Conservation (phyloP, 2,888 invertebrate species). For the Slavum lentiscoides region DNA sequence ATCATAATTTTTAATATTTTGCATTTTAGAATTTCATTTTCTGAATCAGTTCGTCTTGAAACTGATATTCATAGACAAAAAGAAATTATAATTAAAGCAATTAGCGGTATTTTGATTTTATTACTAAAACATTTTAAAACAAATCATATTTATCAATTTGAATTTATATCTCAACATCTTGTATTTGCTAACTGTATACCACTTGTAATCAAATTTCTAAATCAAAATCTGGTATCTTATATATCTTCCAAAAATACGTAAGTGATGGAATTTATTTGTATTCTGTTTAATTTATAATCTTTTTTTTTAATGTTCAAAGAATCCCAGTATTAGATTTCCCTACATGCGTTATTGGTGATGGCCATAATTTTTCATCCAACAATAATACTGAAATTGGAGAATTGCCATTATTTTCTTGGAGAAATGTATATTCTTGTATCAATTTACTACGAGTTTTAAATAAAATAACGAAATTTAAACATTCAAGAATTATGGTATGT, state of each 20-base stretch:
- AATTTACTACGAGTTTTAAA: conserved; percentile 94
- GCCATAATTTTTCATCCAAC: conserved; percentile 82
- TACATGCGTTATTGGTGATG: conserved; percentile 92
- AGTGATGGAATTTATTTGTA: not conserved
- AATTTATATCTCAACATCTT: conserved; percentile 97
- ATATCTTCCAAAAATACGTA: conserved; percentile 86
- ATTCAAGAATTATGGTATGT: conserved; percentile 87
- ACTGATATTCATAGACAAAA: conserved; percentile 98
- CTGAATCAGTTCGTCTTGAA: conserved; percentile 92
- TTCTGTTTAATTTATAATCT: conserved; percentile 57
- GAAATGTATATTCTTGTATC: conserved; percentile 97
- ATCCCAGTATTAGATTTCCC: conserved; percentile 95
- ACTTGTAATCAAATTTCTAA: conserved; percentile 95
- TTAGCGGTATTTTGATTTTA: conserved; percentile 84
- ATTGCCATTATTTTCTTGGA: conserved; percentile 88
- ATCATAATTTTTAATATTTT: not conserved
- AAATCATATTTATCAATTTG: conserved; percentile 98
- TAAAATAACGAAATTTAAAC: conserved; percentile 99
- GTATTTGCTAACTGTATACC: conserved; percentile 99
- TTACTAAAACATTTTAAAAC: conserved; percentile 95
- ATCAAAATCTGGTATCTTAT: conserved; percentile 94
- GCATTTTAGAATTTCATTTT: conserved; percentile 73
- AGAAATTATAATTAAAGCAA: conserved; percentile 96
- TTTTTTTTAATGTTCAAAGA: not conserved
- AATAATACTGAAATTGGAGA: conserved; percentile 87